phyloP scores from a whole-genome alignment of 2,888 invertebrate genomes.

The Cryptus viduatorius region DNA sequence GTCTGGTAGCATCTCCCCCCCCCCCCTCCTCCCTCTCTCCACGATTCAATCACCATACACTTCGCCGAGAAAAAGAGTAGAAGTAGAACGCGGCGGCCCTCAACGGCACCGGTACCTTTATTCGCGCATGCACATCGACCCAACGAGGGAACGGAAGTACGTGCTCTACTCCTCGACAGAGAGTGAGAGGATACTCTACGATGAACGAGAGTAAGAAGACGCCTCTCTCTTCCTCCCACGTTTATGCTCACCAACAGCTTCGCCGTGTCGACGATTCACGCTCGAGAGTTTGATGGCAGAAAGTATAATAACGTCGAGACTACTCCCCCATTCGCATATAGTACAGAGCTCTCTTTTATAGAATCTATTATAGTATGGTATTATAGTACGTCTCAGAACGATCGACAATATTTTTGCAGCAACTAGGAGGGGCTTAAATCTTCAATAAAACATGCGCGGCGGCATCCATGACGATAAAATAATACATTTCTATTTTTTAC shows the following conservation, averaged over 20 bases:
- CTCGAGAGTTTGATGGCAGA: conserved; percentile 24
- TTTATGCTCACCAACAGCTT: conserved; percentile 4
- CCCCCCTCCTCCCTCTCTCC: background rate
- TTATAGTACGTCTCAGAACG: background rate
- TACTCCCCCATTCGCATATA: conserved; percentile 26
- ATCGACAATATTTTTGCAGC: conserved; percentile 33
- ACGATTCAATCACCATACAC: conserved; percentile 65
- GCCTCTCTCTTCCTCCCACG: background rate
- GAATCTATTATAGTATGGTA: conserved; percentile 26
- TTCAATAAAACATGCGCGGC: background rate
- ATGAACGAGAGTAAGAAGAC: conserved; percentile 15
- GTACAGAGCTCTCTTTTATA: background rate
- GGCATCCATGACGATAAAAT: background rate
- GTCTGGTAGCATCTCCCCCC: conserved; percentile 2
- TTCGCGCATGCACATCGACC: conserved; percentile 55
- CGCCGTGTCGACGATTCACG: conserved; percentile 32
- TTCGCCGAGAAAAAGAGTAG: conserved; percentile 43
- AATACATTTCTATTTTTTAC: conserved; percentile 24
- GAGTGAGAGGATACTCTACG: conserved; percentile 16
- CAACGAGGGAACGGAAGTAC: conserved; percentile 62
- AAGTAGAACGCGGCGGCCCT: conserved; percentile 26
- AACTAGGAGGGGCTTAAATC: background rate
- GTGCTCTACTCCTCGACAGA: conserved; percentile 38
- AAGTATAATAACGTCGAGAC: conserved; percentile 44
- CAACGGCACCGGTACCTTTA: conserved; percentile 35